Evolutionary conservation across 35 echinoderm and acorn worm species (phyloP).

Genomic region (Ophiothrix spiculata): DNA sequence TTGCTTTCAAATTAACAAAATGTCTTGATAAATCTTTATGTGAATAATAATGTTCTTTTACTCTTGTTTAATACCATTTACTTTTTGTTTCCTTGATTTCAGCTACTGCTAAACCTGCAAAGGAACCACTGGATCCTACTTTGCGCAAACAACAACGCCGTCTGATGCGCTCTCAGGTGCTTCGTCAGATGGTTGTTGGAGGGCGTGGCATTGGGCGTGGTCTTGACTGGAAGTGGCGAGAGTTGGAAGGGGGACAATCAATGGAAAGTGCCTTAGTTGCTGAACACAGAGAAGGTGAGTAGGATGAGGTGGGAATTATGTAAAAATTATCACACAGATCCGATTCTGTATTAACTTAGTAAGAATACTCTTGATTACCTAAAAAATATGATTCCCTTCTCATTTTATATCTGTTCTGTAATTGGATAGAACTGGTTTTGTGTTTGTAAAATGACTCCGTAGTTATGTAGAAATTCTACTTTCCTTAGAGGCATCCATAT

Average conservation of each 20-base stretch:
- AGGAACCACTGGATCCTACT: conserved; percentile 21
- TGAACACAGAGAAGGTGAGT: conserved; percentile 85
- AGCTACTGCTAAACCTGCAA: conserved; percentile 30
- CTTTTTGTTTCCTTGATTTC: neutral
- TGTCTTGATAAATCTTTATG: too few relatives aligned
- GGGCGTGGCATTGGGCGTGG: conserved; percentile 64
- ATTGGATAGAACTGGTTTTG: too few relatives aligned
- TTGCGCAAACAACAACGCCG: conserved; percentile 76
- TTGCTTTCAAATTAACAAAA: too few relatives aligned
- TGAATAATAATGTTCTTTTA: too few relatives aligned
- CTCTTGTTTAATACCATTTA: too few relatives aligned
- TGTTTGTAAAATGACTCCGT: too few relatives aligned
- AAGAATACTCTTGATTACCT: too few relatives aligned
- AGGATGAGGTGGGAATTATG: neutral
- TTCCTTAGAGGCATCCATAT: too few relatives aligned
- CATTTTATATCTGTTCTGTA: too few relatives aligned
- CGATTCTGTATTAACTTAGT: neutral
- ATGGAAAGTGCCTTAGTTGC: conserved; percentile 55
- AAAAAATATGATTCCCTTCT: too few relatives aligned
- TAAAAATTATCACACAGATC: neutral
- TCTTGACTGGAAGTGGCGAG: conserved; percentile 80
- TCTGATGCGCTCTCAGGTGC: conserved; percentile 79
- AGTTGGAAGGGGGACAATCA: conserved; percentile 67
- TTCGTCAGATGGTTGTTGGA: conserved; percentile 91
- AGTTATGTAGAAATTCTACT: too few relatives aligned